Conservation (phyloP, 1,140 invertebrate species). For the Leguminivora glycinivorella region DNA sequence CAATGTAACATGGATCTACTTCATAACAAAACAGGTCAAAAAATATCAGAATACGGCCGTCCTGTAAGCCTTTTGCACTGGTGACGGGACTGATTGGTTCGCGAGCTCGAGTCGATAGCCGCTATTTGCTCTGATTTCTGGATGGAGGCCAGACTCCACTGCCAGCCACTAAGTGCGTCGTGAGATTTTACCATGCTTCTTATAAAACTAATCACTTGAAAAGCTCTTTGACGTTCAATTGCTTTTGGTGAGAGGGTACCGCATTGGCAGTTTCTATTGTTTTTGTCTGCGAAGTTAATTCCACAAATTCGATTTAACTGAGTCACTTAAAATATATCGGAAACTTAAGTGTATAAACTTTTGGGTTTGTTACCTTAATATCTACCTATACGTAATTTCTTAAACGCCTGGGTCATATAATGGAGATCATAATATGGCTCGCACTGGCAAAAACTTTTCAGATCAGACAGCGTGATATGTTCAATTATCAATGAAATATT, state of each 20-base stretch:
- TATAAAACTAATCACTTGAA: slow-evolving; percentile 33
- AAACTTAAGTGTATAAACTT: too few relatives aligned
- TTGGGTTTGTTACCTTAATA: too few relatives aligned
- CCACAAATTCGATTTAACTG: neutral
- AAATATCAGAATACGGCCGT: too few relatives aligned
- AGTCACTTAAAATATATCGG: neutral
- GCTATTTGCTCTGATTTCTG: slow-evolving; percentile 27
- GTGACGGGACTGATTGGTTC: slow-evolving; percentile 4
- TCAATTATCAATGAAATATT: too few relatives aligned
- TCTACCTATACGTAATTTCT: too few relatives aligned
- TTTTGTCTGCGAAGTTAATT: neutral
- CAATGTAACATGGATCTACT: too few relatives aligned
- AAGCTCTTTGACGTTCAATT: slow-evolving; percentile 29
- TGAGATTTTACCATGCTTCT: slow-evolving; percentile 27
- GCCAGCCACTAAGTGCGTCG: slow-evolving; percentile 32
- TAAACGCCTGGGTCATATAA: too few relatives aligned
- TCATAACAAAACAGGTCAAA: too few relatives aligned
- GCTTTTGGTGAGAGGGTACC: slow-evolving; percentile 1
- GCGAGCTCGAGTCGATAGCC: slow-evolving; percentile 20
- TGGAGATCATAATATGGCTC: too few relatives aligned
- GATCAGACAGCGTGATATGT: too few relatives aligned
- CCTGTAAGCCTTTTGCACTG: neutral
- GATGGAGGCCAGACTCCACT: slow-evolving; percentile 27
- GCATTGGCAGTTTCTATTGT: neutral
- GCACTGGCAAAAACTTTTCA: too few relatives aligned